A percentile compares a stretch with the other conserved stretches of the same genome.
phyloP scores from a whole-genome alignment of 2,797 vertebrate species.

The Petrocephalus sullivani region DNA sequence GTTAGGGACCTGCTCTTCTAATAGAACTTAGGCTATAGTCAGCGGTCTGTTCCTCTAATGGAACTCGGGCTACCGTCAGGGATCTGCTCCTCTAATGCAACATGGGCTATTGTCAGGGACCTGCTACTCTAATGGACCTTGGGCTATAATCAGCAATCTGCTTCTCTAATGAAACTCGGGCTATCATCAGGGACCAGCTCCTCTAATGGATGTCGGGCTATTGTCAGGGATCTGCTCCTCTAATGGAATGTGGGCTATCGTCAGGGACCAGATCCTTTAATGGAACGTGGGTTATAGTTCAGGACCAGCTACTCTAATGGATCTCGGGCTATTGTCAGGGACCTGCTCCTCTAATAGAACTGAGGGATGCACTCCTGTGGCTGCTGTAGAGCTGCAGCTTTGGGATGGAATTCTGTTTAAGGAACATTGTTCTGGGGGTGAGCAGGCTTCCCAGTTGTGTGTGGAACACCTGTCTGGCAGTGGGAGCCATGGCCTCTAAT shows the following conservation, averaged over 20 bases:
- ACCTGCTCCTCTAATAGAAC: conserved; percentile 7
- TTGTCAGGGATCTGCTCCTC: not conserved
- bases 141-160: too few species aligned
- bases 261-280: not conserved
- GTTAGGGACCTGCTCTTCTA: not conserved
- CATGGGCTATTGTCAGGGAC: not conserved
- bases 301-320: not conserved
- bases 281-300: not conserved
- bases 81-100: not conserved
- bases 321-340: conserved; percentile 10
- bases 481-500: conserved; percentile 18
- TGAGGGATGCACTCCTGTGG: conserved; percentile 10
- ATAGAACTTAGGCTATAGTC: not conserved
- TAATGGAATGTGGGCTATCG: not conserved
- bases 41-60: not conserved
- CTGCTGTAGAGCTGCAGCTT: not conserved
- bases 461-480: conserved; percentile 18
- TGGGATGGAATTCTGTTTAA: conserved; percentile 15
- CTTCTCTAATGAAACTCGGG: not conserved
- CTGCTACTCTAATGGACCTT: too few species aligned
- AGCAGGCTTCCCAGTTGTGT: not conserved
- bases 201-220: too few species aligned
- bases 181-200: too few species aligned
- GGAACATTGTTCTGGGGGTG: not conserved
- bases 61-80: not conserved